Percentiles rank a stretch among this genome's conserved stretches.
Evolutionary conservation across 2,113 vertebrate genomes (phyloP).

Genomic region (Carlito syrichta): DNA sequence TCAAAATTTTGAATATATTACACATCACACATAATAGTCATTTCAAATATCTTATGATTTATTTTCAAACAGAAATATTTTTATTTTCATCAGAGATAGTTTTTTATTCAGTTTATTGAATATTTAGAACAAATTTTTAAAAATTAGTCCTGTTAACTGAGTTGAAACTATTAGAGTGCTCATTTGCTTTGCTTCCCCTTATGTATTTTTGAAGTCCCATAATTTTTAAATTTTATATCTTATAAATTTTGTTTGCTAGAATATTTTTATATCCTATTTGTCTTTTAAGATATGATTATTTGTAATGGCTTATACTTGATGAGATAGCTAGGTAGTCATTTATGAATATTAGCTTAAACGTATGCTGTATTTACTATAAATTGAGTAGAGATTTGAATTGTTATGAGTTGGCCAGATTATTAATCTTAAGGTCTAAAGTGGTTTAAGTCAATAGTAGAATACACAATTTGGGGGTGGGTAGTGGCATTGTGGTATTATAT

Average conservation of each 20-base stretch:
- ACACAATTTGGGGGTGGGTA: not conserved
- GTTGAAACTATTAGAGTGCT: not conserved
- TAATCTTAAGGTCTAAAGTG: not conserved
- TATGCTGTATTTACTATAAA: not conserved
- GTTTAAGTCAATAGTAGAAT: not conserved
- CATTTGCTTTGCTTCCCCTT: not conserved
- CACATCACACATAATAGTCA: not conserved
- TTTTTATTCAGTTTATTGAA: not conserved
- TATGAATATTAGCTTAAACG: not conserved
- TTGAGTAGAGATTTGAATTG: not conserved
- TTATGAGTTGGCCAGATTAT: not conserved
- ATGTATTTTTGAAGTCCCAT: not conserved
- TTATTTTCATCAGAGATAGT: not conserved
- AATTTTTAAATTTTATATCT: not conserved
- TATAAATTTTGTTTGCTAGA: not conserved
- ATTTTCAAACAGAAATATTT: not conserved
- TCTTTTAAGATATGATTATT: not conserved
- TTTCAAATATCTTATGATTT: not conserved
- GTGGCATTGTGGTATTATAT: not conserved
- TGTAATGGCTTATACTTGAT: not conserved
- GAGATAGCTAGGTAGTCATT: not conserved
- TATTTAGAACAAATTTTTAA: not conserved
- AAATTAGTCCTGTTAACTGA: not conserved
- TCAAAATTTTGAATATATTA: not conserved
- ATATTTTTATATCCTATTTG: not conserved